Evolutionary conservation across 2,797 vertebrate genomes (phyloP).

Genomic region (Peromyscus melanophrys): DNA sequence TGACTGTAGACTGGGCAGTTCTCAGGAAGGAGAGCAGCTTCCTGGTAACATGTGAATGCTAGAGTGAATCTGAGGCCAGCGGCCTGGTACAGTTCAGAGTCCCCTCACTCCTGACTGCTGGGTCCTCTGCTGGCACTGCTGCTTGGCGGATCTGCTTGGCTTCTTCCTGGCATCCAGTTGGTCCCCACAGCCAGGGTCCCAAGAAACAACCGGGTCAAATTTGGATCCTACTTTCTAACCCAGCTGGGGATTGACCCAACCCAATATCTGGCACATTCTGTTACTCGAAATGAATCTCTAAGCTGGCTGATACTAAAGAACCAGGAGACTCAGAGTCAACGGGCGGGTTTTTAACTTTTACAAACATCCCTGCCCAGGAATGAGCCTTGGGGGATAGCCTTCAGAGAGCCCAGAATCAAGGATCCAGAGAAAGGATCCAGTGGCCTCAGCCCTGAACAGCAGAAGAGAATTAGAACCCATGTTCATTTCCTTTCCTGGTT

Average conservation of each 20-base stretch:
- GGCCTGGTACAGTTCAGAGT: too few species aligned
- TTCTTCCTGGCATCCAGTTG: neutral
- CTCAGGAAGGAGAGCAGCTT: neutral
- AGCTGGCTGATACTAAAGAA: neutral
- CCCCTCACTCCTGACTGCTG: fast-evolving
- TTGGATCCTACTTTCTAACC: neutral
- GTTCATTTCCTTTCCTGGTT: neutral
- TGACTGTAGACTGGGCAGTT: neutral
- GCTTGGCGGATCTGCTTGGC: neutral
- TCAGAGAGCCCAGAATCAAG: neutral
- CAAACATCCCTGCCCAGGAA: neutral
- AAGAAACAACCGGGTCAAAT: neutral
- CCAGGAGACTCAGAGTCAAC: neutral
- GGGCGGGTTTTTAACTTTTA: neutral
- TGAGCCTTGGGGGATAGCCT: neutral
- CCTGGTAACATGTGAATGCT: neutral
- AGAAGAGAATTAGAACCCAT: neutral
- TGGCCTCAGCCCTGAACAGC: neutral
- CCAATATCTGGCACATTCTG: neutral
- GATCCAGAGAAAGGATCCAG: neutral
- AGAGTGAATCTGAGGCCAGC: neutral
- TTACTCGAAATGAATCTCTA: neutral
- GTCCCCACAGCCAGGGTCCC: neutral
- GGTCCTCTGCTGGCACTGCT: too few species aligned
- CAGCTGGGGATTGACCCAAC: neutral